phyloP scores from a whole-genome alignment of 2,888 invertebrate species.

The Macrostomum cliftonense region DNA sequence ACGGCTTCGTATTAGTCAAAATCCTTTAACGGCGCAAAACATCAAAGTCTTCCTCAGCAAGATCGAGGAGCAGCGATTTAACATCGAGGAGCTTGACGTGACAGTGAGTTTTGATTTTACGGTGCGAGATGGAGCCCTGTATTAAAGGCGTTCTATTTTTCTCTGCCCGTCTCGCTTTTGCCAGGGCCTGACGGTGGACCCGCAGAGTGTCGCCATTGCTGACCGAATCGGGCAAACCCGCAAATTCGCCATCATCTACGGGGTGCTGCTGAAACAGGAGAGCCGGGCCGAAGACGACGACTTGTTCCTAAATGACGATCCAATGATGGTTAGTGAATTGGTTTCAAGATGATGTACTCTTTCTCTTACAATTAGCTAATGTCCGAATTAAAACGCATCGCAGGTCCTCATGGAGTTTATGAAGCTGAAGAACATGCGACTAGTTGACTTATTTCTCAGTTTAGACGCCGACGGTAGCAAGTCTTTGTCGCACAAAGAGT shows the following conservation, averaged over 20 bases:
- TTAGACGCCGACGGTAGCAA: constrained; percentile 24
- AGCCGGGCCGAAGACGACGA: background rate
- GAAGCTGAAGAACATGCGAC: constrained; percentile 16
- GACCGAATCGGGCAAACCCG: background rate
- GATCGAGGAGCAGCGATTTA: constrained; percentile 13
- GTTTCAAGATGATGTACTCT: no score
- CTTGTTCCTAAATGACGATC: background rate
- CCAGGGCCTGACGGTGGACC: background rate
- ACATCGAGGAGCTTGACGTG: background rate
- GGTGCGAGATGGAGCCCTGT: no score
- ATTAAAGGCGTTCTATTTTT: no score
- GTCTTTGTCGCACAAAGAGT: constrained; percentile 21
- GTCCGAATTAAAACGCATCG: no score
- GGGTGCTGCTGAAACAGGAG: background rate
- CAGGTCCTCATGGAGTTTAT: constrained; percentile 24
- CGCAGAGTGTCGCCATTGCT: background rate
- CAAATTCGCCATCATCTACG: background rate
- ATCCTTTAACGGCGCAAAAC: constrained; percentile 21
- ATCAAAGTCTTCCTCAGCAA: constrained; percentile 17
- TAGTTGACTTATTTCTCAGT: constrained; percentile 21
- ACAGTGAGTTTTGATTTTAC: background rate
- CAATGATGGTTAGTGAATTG: constrained; percentile 2
- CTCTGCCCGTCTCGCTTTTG: no score
- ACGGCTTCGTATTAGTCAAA: constrained; percentile 9
- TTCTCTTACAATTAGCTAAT: no score